Conservation (phyloP, 2,888 invertebrate species). For the Polydrusus tereticollis region DNA sequence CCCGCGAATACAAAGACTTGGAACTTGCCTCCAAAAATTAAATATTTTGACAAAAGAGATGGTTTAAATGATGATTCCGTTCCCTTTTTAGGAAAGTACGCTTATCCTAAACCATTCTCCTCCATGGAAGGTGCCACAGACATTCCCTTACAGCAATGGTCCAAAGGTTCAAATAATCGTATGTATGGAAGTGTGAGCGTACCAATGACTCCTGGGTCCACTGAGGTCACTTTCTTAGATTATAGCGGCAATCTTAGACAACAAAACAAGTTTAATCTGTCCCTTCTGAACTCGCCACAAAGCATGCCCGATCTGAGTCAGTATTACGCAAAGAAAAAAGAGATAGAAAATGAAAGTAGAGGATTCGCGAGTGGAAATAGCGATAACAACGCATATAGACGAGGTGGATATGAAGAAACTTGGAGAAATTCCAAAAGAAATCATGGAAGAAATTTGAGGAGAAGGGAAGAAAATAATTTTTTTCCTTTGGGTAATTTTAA, state of each 20-base stretch:
- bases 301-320: constrained; percentile 25
- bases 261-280: background rate
- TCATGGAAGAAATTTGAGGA: background rate
- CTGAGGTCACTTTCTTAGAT: constrained; percentile 30
- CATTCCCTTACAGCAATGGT: background rate
- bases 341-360: constrained; percentile 20
- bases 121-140: background rate
- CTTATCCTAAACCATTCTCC: constrained; percentile 28
- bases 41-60: constrained; percentile 18
- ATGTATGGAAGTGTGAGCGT: constrained; percentile 23
- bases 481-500: constrained; percentile 18
- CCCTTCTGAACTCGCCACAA: background rate
- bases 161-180: background rate
- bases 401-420: background rate
- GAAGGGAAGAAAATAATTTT: background rate
- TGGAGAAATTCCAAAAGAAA: background rate
- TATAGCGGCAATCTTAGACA: background rate
- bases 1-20: constrained; percentile 19
- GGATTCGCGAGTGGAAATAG: background rate
- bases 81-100: constrained; percentile 13
- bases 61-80: background rate
- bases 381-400: background rate
- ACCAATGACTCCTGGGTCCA: constrained; percentile 35
- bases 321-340: constrained; percentile 45
- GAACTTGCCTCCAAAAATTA: constrained; percentile 35